Conservation (phyloP, 2,797 vertebrate species). For the Helostoma temminkii region DNA sequence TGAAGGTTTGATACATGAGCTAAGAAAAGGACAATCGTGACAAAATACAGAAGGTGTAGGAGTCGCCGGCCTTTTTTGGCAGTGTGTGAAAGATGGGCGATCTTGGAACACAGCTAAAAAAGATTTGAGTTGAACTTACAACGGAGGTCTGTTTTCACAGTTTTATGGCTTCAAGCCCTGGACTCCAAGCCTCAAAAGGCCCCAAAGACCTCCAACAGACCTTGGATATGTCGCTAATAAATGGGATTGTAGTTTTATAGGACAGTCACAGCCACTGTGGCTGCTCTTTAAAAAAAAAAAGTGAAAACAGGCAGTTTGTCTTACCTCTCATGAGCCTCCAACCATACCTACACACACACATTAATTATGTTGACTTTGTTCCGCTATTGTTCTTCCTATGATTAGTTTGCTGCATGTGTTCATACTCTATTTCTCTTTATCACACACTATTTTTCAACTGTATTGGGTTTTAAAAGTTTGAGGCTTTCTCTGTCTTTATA, state of each 20-base stretch:
- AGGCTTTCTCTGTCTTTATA: constrained; percentile 34
- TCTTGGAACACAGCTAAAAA: constrained; percentile 12
- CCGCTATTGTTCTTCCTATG: constrained; percentile 51
- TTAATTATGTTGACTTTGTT: constrained; percentile 64
- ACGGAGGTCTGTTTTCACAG: constrained; percentile 4
- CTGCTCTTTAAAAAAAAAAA: constrained; percentile 38
- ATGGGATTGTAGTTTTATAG: constrained; percentile 53
- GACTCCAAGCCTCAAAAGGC: constrained; percentile 33
- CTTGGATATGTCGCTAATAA: constrained; percentile 58
- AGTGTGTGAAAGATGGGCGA: constrained; percentile 13
- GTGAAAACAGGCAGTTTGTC: constrained; percentile 58
- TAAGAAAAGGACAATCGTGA: constrained; percentile 27
- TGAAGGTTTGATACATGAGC: constrained; percentile 8
- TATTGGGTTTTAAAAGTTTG: constrained; percentile 49
- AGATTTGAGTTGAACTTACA: constrained; percentile 17
- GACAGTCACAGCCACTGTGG: constrained; percentile 35
- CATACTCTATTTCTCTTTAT: constrained; percentile 49
- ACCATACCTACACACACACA: constrained; percentile 41
- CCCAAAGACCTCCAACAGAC: constrained; percentile 59
- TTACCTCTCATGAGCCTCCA: constrained; percentile 53
- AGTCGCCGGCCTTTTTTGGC: constrained; percentile 25
- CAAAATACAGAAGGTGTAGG: constrained; percentile 14
- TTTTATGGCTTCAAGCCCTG: constrained; percentile 1
- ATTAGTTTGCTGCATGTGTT: constrained; percentile 53
- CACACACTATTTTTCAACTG: constrained; percentile 36